Evolutionary conservation across 2,113 vertebrate genomes (phyloP).

Genomic region (Notarius quadriscutis): DNA sequence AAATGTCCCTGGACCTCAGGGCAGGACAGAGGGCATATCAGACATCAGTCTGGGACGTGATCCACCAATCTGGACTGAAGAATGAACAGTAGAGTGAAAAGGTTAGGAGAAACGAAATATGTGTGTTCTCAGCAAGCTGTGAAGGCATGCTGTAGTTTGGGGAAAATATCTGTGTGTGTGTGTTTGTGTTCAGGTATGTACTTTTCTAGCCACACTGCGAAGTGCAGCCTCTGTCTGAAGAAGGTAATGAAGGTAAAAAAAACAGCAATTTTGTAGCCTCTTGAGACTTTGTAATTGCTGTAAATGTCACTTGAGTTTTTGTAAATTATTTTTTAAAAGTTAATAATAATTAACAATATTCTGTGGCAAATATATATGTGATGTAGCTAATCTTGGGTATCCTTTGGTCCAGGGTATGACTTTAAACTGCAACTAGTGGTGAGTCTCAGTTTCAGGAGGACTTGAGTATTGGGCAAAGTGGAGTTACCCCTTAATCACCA

Average conservation of each 20-base stretch:
- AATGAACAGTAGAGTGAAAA: slow-evolving; percentile 22
- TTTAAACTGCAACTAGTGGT: no score
- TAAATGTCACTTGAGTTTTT: background rate
- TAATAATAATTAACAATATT: background rate
- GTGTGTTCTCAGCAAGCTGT: slow-evolving; percentile 39
- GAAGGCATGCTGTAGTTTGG: slow-evolving; percentile 34
- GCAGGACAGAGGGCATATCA: background rate
- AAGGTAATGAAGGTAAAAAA: background rate
- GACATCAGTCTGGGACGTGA: background rate
- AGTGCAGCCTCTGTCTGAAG: slow-evolving; percentile 32
- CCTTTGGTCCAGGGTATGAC: no score
- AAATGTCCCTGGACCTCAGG: background rate
- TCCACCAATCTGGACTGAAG: background rate
- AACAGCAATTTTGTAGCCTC: background rate
- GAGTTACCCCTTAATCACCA: no score
- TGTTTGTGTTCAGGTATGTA: slow-evolving; percentile 17
- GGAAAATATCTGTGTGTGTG: slow-evolving; percentile 25
- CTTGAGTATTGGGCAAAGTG: no score
- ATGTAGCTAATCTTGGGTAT: no score
- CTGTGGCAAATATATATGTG: no score
- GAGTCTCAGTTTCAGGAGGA: no score
- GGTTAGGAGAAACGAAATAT: slow-evolving; percentile 7
- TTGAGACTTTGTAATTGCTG: background rate
- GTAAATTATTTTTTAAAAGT: background rate
- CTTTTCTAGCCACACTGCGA: slow-evolving; percentile 48